A percentile compares a stretch with the other conserved stretches of the same genome.
These are phyloP conservation scores for Lordiphosa clarofinis DNA, from an alignment of 1,140 invertebrate species.

Conservation along the genomic window DNA sequence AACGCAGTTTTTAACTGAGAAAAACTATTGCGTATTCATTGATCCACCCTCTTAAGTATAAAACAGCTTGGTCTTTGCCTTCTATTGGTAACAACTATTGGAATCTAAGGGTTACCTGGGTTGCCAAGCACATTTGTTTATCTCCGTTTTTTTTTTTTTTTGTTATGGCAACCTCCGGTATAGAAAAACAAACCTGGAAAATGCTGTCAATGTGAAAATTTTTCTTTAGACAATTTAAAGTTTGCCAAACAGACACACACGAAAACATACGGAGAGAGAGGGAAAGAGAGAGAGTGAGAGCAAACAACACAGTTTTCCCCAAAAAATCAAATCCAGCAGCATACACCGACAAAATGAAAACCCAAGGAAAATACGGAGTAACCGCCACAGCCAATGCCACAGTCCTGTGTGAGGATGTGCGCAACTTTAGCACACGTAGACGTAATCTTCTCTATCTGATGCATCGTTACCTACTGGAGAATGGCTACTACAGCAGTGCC, in stretches of 20 bases:
- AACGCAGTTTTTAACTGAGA: too few relatives aligned
- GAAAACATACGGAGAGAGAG: too few relatives aligned
- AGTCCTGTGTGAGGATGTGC: constrained; percentile 58
- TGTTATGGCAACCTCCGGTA: neutral
- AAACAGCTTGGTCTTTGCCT: too few relatives aligned
- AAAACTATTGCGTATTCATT: too few relatives aligned
- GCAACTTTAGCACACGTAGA: constrained; percentile 81
- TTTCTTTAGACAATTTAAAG: too few relatives aligned
- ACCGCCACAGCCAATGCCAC: constrained; percentile 44
- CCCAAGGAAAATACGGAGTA: constrained; percentile 59
- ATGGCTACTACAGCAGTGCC: constrained; percentile 85
- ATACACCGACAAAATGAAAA: constrained; percentile 35
- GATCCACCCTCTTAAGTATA: too few relatives aligned
- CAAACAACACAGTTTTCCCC: too few relatives aligned
- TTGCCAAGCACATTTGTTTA: neutral
- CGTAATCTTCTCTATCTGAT: constrained; percentile 89
- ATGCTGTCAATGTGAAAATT: too few relatives aligned
- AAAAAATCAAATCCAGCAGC: neutral
- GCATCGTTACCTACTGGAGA: constrained; percentile 86
- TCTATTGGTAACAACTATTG: too few relatives aligned
- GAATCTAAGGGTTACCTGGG: too few relatives aligned
- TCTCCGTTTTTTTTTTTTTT: neutral
- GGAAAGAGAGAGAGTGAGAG: too few relatives aligned
- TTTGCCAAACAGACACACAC: too few relatives aligned
- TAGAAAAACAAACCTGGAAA: neutral